phyloP scores from a whole-genome alignment of 2,113 vertebrate genomes.

The Cnemophilus loriae region DNA sequence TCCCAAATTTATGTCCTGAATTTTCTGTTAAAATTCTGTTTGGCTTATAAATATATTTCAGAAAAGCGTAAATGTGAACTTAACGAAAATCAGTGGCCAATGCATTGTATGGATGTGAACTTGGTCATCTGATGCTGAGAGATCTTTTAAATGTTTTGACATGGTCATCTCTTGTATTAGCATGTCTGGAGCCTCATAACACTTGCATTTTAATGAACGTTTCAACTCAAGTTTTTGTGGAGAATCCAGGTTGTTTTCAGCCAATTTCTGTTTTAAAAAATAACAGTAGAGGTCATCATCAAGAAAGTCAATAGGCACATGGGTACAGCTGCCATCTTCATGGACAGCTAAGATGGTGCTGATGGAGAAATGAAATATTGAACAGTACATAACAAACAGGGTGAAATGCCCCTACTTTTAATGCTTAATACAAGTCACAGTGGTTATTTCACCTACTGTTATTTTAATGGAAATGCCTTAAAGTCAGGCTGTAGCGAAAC shows the following conservation, averaged over 20 bases:
- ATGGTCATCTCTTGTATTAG: neutral
- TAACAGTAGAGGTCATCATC: neutral
- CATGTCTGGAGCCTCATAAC: neutral
- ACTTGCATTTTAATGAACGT: fast-evolving
- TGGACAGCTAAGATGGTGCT: neutral
- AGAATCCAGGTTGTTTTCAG: neutral
- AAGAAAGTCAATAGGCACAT: neutral
- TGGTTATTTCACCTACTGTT: neutral
- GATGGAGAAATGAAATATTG: neutral
- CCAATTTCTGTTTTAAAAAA: neutral
- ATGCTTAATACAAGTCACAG: neutral
- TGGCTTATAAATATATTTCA: neutral
- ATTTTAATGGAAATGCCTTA: neutral
- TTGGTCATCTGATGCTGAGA: neutral
- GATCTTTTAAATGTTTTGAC: neutral
- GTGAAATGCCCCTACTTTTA: neutral
- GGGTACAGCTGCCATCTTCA: neutral
- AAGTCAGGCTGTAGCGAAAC: neutral
- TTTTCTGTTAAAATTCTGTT: neutral
- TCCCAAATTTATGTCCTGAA: neutral
- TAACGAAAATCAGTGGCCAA: neutral
- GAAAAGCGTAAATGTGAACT: neutral
- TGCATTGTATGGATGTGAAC: neutral
- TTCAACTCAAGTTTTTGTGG: neutral
- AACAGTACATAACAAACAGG: neutral